These are phyloP conservation scores for Tachina lurida DNA, from an alignment of 2,888 invertebrate species.

Conservation along the genomic window DNA sequence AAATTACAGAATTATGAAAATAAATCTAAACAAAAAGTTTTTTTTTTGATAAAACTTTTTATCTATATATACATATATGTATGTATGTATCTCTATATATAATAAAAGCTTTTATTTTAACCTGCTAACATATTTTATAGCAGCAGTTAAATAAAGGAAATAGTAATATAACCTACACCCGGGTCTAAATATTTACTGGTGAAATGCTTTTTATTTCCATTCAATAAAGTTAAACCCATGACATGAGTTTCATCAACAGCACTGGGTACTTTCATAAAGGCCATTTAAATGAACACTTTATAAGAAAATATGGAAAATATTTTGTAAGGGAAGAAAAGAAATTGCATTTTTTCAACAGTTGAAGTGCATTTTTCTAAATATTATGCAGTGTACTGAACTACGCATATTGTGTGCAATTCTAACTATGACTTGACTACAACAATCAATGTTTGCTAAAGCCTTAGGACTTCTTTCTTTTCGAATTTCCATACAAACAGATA, in stretches of 20 bases:
- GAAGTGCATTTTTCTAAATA: slow-evolving; percentile 12
- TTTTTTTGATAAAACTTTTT: neutral
- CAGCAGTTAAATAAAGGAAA: neutral
- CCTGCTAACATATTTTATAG: slow-evolving; percentile 47
- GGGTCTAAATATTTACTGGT: neutral
- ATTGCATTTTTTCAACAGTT: neutral
- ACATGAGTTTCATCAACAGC: slow-evolving; percentile 10
- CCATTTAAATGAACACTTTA: too few species aligned
- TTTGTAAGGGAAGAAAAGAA: neutral
- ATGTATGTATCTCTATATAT: neutral
- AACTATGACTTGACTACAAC: slow-evolving; percentile 25
- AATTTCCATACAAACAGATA: slow-evolving; percentile 24
- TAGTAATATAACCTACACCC: neutral
- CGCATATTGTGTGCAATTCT: slow-evolving; percentile 5
- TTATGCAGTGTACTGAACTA: neutral
- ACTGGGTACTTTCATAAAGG: neutral
- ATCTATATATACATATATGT: neutral
- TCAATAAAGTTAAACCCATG: slow-evolving; percentile 39
- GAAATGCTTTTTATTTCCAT: slow-evolving; percentile 14
- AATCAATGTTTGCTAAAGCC: slow-evolving; percentile 60
- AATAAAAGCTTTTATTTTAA: slow-evolving; percentile 27
- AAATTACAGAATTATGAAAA: slow-evolving; percentile 34
- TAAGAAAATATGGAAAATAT: neutral
- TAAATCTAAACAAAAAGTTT: slow-evolving; percentile 6
- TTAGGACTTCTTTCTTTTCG: slow-evolving; percentile 32